Percentiles rank a stretch among this genome's conserved stretches.
phyloP scores from a whole-genome alignment of 2,113 vertebrate species.

The Podiceps cristatus region DNA sequence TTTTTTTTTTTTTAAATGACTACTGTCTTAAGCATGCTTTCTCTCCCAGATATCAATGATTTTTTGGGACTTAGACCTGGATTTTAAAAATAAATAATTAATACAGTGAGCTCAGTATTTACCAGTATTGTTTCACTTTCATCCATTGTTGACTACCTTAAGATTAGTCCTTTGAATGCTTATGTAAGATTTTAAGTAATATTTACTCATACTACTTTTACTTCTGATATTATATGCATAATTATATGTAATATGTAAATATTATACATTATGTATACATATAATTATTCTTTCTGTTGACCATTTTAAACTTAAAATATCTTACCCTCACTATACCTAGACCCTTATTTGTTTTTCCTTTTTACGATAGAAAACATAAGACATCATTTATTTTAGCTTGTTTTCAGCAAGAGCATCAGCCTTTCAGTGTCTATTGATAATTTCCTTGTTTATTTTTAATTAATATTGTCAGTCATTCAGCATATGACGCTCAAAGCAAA shows the following conservation, averaged over 20 bases:
- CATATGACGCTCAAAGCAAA: constrained; percentile 39
- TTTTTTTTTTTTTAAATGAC: neutral
- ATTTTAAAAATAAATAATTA: neutral
- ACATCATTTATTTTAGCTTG: neutral
- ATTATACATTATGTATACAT: neutral
- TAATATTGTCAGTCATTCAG: constrained; percentile 26
- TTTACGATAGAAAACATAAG: fast-evolving
- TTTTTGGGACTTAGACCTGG: neutral
- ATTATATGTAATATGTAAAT: neutral
- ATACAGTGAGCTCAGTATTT: neutral
- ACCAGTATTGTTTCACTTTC: neutral
- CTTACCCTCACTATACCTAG: neutral
- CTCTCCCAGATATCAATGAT: neutral
- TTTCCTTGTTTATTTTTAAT: constrained; percentile 60
- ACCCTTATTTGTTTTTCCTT: neutral
- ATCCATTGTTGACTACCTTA: neutral
- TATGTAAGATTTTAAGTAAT: neutral
- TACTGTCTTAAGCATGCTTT: neutral
- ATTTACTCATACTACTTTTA: neutral
- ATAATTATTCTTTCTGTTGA: neutral
- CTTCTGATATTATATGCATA: neutral
- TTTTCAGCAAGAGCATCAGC: neutral
- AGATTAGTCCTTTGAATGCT: neutral
- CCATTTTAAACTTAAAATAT: neutral
- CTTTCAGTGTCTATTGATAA: neutral